These are phyloP conservation scores for Branchinecta sandiegonensis DNA, from an alignment of 2,888 invertebrate species.

Conservation along the genomic window DNA sequence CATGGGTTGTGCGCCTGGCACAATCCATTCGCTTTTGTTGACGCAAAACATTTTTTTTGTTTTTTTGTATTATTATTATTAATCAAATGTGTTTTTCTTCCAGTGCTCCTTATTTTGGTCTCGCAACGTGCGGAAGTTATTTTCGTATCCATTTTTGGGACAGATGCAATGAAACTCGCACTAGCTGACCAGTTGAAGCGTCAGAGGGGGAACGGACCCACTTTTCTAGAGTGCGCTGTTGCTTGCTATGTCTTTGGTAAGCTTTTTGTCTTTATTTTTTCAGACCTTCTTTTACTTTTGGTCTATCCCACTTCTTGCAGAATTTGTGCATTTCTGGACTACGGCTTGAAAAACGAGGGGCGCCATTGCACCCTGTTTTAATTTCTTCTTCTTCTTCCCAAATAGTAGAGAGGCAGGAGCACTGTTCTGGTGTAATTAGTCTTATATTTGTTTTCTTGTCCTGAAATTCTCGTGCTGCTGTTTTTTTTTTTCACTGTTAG, in stretches of 20 bases:
- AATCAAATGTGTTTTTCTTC: slow-evolving; percentile 24
- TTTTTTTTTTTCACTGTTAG: too few relatives aligned
- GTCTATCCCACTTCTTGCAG: neutral
- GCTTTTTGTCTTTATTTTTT: slow-evolving; percentile 28
- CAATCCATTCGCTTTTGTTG: neutral
- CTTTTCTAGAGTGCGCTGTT: slow-evolving; percentile 65
- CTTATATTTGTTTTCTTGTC: too few relatives aligned
- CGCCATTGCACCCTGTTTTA: too few relatives aligned
- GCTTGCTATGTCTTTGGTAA: slow-evolving; percentile 70
- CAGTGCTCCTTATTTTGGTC: slow-evolving; percentile 79
- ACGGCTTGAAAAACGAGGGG: too few relatives aligned
- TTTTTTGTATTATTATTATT: slow-evolving; percentile 16
- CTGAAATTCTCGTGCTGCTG: too few relatives aligned
- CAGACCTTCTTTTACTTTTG: neutral
- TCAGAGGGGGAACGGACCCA: slow-evolving; percentile 72
- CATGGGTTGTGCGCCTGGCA: too few relatives aligned
- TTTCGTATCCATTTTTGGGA: slow-evolving; percentile 54
- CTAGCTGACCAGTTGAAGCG: slow-evolving; percentile 47
- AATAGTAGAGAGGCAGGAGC: too few relatives aligned
- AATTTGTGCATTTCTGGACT: too few relatives aligned
- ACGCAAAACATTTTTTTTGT: neutral
- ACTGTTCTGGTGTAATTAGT: too few relatives aligned
- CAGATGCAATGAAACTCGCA: slow-evolving; percentile 48
- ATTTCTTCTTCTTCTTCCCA: too few relatives aligned
- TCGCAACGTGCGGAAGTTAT: slow-evolving; percentile 75